Evolutionary conservation across 2,797 vertebrate genomes (phyloP).

Genomic region (Mormyrus hasselquistii): DNA sequence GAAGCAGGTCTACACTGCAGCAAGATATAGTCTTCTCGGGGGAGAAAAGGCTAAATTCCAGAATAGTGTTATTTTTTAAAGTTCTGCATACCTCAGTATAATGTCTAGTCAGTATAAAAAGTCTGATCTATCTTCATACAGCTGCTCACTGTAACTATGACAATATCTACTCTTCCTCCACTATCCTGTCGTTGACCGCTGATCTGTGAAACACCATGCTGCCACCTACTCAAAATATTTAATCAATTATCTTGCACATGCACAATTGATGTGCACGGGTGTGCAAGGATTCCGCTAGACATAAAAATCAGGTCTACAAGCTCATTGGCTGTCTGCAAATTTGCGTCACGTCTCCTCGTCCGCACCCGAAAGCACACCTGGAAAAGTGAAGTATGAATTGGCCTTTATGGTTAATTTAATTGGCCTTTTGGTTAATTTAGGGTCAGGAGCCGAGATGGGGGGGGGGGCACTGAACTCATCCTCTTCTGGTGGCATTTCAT

Average conservation of each 20-base stretch:
- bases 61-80: not conserved
- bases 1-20: not conserved
- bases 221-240: not conserved
- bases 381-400: not conserved
- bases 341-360: not conserved
- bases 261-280: not conserved
- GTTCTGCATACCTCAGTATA: not conserved
- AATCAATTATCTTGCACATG: not conserved
- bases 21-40: not conserved
- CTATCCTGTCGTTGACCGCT: not conserved
- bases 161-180: not conserved
- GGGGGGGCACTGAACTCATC: not conserved
- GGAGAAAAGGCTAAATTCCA: not conserved
- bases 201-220: not conserved
- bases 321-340: not conserved
- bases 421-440: not conserved
- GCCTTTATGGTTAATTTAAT: not conserved
- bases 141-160: not conserved
- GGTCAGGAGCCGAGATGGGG: not conserved
- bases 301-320: not conserved
- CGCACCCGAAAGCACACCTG: not conserved
- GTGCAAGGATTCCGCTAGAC: not conserved
- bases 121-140: not conserved
- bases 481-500: not conserved
- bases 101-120: not conserved